Conservation (phyloP, 2,797 vertebrate genomes). For the Enteromius mattozi region DNA sequence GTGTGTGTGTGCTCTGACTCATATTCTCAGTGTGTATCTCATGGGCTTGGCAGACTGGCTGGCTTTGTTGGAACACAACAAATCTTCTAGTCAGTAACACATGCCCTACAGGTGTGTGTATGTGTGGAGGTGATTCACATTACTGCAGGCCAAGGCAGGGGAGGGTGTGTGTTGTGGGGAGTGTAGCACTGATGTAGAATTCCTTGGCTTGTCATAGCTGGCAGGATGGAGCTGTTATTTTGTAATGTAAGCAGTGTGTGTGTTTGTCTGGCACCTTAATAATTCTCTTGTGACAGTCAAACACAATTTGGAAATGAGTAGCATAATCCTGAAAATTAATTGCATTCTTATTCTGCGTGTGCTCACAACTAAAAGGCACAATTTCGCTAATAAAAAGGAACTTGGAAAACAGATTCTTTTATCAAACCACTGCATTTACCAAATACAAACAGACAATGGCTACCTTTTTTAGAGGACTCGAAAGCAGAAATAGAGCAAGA, state of each 20-base stretch:
- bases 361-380: neutral
- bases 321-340: neutral
- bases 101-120: slow-evolving; percentile 50
- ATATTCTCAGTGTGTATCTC: slow-evolving; percentile 45
- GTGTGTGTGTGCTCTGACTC: slow-evolving; percentile 45
- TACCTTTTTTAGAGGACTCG: neutral
- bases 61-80: slow-evolving; percentile 25
- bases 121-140: slow-evolving; percentile 49
- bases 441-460: neutral
- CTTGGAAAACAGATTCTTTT: neutral
- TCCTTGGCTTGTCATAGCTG: slow-evolving; percentile 53
- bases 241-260: slow-evolving; percentile 17
- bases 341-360: slow-evolving; percentile 15
- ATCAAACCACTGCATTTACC: neutral
- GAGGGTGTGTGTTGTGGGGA: slow-evolving; percentile 7
- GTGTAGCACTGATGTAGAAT: slow-evolving; percentile 41
- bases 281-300: neutral
- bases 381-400: neutral
- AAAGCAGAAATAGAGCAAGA: neutral
- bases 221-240: slow-evolving; percentile 7
- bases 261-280: slow-evolving; percentile 7
- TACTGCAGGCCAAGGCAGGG: slow-evolving; percentile 59
- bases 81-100: slow-evolving; percentile 40
- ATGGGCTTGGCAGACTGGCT: slow-evolving; percentile 36
- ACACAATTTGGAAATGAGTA: neutral